Conservation (phyloP, 2,113 vertebrate genomes). For the Hyperopisus bebe region DNA sequence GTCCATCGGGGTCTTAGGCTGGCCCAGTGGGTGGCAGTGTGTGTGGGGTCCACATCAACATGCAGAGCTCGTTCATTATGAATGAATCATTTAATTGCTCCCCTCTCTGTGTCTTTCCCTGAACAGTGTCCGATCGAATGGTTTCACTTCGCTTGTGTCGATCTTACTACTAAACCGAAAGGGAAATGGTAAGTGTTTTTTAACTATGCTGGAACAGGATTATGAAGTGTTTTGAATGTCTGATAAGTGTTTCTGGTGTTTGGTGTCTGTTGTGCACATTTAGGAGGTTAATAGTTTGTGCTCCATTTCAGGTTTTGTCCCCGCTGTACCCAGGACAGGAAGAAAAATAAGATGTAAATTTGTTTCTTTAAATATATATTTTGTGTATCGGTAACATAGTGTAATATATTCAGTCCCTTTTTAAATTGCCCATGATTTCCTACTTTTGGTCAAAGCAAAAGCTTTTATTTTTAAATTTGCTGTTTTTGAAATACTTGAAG, state of each 20-base stretch:
- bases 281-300: background rate
- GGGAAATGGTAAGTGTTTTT: constrained; percentile 84
- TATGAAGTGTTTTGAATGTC: background rate
- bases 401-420: constrained; percentile 34
- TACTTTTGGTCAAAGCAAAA: constrained; percentile 30
- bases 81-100: background rate
- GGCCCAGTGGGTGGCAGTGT: background rate
- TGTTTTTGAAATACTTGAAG: constrained; percentile 52
- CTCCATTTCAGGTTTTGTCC: constrained; percentile 81
- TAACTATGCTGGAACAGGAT: background rate
- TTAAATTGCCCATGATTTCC: constrained; percentile 16
- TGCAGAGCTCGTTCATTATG: background rate
- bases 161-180: constrained; percentile 97
- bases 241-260: background rate
- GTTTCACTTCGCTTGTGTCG: constrained; percentile 98
- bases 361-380: constrained; percentile 38
- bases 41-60: background rate
- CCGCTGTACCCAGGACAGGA: constrained; percentile 87
- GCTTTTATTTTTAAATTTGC: constrained; percentile 41
- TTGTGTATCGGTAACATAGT: constrained; percentile 42
- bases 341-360: constrained; percentile 73
- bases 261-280: background rate
- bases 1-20: background rate
- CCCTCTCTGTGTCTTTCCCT: constrained; percentile 20
- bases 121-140: constrained; percentile 93